Conservation (phyloP, 2,113 vertebrate species). For the Lanius ludovicianus region DNA sequence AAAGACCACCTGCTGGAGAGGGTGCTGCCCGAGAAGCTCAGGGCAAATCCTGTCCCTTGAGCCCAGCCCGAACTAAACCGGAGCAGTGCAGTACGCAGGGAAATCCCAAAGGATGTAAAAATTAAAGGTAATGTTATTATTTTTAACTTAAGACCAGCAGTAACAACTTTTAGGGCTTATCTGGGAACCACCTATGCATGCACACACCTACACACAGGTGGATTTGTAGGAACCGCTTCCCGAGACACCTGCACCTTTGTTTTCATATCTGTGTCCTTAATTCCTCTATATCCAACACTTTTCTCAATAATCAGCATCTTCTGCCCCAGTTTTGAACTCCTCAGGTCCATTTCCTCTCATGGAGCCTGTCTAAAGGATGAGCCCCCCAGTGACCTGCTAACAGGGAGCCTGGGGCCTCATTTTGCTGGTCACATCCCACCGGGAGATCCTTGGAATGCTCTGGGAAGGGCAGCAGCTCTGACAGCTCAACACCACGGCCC, state of each 20-base stretch:
- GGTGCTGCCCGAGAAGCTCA: background rate
- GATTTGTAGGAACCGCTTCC: background rate
- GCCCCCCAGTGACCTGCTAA: background rate
- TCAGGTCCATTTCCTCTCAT: background rate
- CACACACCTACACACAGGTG: accelerated
- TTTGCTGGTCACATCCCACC: background rate
- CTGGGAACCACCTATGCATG: background rate
- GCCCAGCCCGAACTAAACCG: background rate
- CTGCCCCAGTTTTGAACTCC: accelerated
- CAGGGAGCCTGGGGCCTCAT: background rate
- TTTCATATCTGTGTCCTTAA: accelerated
- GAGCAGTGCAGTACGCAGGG: background rate
- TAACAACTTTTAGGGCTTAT: background rate
- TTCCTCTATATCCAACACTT: background rate
- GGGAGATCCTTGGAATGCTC: background rate
- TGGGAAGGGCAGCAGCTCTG: background rate
- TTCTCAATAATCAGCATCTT: background rate
- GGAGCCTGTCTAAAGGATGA: background rate
- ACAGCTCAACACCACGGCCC: background rate
- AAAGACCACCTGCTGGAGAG: background rate
- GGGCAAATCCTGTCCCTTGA: background rate
- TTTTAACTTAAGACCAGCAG: background rate
- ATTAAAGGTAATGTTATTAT: background rate
- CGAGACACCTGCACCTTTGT: accelerated
- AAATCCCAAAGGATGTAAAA: background rate